Evolutionary conservation across 2,113 vertebrate species (phyloP).

Genomic region (Pachypanchax playfairii): DNA sequence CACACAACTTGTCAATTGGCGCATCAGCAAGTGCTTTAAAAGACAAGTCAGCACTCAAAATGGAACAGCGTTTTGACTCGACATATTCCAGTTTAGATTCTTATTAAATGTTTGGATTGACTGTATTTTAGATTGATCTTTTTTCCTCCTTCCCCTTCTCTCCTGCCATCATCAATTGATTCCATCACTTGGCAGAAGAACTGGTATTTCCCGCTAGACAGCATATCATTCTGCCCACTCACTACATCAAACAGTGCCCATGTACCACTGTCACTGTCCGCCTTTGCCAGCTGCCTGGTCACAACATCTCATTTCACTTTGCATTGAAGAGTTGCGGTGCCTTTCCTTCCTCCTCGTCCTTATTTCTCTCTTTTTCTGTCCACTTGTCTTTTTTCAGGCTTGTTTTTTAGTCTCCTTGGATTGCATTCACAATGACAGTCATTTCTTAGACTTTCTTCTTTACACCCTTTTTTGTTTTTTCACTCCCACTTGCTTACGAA

Average conservation of each 20-base stretch:
- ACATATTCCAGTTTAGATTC: not conserved
- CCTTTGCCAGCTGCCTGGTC: conserved; percentile 52
- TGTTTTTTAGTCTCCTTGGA: conserved; percentile 16
- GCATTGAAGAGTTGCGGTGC: conserved; percentile 49
- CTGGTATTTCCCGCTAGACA: conserved; percentile 61
- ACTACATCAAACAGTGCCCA: conserved; percentile 61
- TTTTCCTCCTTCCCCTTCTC: conserved; percentile 1
- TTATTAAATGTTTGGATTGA: not conserved
- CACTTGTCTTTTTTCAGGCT: conserved; percentile 14
- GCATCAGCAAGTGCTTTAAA: conserved; percentile 25
- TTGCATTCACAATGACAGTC: conserved; percentile 25
- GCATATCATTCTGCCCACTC: conserved; percentile 65
- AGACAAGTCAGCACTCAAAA: not conserved
- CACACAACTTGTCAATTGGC: conserved; percentile 46
- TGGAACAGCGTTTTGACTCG: not conserved
- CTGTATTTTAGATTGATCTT: not conserved
- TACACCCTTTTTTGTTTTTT: conserved; percentile 13
- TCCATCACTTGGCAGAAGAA: conserved; percentile 52
- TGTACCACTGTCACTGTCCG: conserved; percentile 45
- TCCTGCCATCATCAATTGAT: conserved; percentile 45
- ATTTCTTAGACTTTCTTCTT: conserved; percentile 6
- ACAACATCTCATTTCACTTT: conserved; percentile 56
- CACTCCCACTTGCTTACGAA: not conserved
- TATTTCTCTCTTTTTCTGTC: conserved; percentile 14
- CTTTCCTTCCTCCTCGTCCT: conserved; percentile 27